These are phyloP conservation scores for Molossus molossus DNA, from an alignment of 2,797 vertebrate species.

Conservation along the genomic window DNA sequence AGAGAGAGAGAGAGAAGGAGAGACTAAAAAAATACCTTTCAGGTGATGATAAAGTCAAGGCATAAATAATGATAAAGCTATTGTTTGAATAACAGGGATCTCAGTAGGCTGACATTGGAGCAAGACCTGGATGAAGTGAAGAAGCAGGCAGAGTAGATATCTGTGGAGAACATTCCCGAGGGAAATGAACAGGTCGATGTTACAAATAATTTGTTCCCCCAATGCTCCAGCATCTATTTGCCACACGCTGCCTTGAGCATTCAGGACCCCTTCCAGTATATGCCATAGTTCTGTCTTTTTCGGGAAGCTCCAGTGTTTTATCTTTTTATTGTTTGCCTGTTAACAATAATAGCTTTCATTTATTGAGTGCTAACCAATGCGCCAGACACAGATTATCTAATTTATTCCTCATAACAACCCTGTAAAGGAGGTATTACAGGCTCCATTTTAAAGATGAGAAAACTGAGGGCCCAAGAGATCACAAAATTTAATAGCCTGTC, in stretches of 20 bases:
- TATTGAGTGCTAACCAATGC: background rate
- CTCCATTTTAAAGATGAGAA: conserved; percentile 59
- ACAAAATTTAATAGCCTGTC: conserved; percentile 16
- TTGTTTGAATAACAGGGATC: background rate
- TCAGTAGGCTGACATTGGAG: background rate
- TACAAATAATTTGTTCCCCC: background rate
- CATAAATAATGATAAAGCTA: background rate
- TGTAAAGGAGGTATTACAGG: conserved; percentile 44
- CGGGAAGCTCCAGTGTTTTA: background rate
- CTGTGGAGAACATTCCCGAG: background rate
- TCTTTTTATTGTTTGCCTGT: background rate
- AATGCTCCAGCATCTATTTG: background rate
- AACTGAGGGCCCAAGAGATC: background rate
- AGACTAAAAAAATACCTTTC: background rate
- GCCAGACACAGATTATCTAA: background rate
- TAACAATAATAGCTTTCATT: conserved; percentile 17
- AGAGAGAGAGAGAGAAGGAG: background rate
- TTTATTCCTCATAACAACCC: conserved; percentile 19
- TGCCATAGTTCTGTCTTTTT: background rate
- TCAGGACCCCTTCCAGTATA: background rate
- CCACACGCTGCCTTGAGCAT: background rate
- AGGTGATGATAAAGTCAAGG: conserved; percentile 9
- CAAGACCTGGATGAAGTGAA: conserved; percentile 30
- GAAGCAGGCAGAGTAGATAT: background rate
- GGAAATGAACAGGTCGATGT: background rate